These are phyloP conservation scores for Corynorhinus townsendii DNA, from an alignment of 2,113 vertebrate species.

Conservation along the genomic window DNA sequence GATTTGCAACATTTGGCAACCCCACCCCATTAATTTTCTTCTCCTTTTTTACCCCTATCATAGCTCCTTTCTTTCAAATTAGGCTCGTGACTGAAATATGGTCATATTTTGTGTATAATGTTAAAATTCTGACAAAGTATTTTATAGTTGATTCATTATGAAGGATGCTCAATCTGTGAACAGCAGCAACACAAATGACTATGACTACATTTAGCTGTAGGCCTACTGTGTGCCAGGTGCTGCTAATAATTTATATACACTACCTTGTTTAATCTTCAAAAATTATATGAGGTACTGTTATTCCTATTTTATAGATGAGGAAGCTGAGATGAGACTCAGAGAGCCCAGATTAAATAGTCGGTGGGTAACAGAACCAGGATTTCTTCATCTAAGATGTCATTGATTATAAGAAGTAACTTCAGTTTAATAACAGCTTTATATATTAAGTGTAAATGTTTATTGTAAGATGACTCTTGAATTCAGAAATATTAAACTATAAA, in stretches of 20 bases:
- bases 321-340: neutral
- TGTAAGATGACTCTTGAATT: neutral
- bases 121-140: neutral
- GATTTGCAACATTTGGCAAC: neutral
- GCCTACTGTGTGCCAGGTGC: neutral
- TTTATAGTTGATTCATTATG: neutral
- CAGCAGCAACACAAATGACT: neutral
- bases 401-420: neutral
- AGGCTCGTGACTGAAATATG: neutral
- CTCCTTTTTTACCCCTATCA: neutral
- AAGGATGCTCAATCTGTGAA: neutral
- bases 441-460: neutral
- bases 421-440: neutral
- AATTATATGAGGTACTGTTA: neutral
- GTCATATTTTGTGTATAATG: neutral
- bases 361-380: neutral
- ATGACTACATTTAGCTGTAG: neutral
- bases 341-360: neutral
- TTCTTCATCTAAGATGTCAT: neutral
- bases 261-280: neutral
- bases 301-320: neutral
- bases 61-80: neutral
- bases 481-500: neutral
- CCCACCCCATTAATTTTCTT: neutral
- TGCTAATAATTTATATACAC: neutral